These are phyloP conservation scores for Alauda arvensis DNA, from an alignment of 2,797 vertebrate species.

Conservation along the genomic window DNA sequence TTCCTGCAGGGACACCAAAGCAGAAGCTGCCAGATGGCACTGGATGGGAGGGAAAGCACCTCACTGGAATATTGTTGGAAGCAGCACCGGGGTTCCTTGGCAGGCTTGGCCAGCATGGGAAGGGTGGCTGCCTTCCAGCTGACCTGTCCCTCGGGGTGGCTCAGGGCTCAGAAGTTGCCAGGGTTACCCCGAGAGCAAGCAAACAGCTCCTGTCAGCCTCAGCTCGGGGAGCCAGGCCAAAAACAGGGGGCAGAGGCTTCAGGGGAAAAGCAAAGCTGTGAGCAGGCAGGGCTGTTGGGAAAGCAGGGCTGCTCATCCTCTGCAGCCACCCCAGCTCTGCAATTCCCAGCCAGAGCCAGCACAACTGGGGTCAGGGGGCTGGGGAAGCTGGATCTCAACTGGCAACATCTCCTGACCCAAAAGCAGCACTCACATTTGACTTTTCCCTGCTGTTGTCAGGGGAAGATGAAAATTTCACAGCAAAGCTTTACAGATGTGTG, in stretches of 20 bases:
- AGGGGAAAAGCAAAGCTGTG: background rate
- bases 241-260: background rate
- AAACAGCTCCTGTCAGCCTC: background rate
- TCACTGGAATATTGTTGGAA: background rate
- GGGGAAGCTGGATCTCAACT: fast-evolving
- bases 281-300: background rate
- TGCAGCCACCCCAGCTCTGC: background rate
- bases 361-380: background rate
- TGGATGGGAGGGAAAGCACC: background rate
- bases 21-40: background rate
- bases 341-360: background rate
- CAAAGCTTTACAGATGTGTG: too few species aligned
- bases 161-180: background rate
- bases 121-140: background rate
- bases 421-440: background rate
- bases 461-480: too few species aligned
- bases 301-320: background rate
- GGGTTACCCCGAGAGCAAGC: background rate
- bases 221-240: background rate
- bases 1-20: background rate
- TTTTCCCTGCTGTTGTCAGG: background rate
- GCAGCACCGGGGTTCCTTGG: background rate
- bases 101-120: background rate
- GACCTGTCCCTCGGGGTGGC: background rate
- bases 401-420: background rate